Conservation (phyloP, 1,140 invertebrate genomes). For the Caenorhabditis remanei region DNA sequence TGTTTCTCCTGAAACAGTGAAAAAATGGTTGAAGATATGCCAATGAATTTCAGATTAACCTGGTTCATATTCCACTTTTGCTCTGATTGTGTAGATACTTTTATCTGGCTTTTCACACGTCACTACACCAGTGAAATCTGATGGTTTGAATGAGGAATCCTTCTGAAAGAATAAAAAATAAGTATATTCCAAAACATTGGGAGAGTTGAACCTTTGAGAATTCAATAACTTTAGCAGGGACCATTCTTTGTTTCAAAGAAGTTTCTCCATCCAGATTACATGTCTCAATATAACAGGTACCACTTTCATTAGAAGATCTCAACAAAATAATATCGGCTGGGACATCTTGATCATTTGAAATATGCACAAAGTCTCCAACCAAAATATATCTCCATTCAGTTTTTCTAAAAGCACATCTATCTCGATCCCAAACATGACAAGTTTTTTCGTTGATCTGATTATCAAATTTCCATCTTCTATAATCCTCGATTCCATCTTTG, state of each 20-base stretch:
- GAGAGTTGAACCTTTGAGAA: slow-evolving; percentile 32
- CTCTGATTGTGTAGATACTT: slow-evolving; percentile 94
- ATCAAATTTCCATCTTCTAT: slow-evolving; percentile 88
- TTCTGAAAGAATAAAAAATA: slow-evolving; percentile 57
- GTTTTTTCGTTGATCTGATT: slow-evolving; percentile 92
- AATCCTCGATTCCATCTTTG: slow-evolving; percentile 96
- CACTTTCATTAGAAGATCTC: slow-evolving; percentile 57
- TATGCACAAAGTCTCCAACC: slow-evolving; percentile 93
- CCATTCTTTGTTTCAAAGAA: slow-evolving; percentile 81
- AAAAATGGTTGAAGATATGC: background rate
- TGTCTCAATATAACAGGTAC: slow-evolving; percentile 80
- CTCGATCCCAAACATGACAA: slow-evolving; percentile 86
- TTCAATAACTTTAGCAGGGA: slow-evolving; percentile 81
- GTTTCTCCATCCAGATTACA: slow-evolving; percentile 80
- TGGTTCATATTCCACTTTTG: slow-evolving; percentile 83
- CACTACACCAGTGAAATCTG: slow-evolving; percentile 84
- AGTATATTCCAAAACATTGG: background rate
- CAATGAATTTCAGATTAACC: slow-evolving; percentile 15
- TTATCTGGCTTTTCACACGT: slow-evolving; percentile 93
- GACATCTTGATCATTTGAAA: slow-evolving; percentile 95
- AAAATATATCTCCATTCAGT: slow-evolving; percentile 88
- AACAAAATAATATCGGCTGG: slow-evolving; percentile 91
- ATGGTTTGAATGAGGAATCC: slow-evolving; percentile 81
- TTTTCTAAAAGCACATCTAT: slow-evolving; percentile 84
- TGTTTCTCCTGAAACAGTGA: slow-evolving; percentile 82